These are phyloP conservation scores for Shinisaurus crocodilurus DNA, from an alignment of 2,113 vertebrate genomes.

Conservation along the genomic window DNA sequence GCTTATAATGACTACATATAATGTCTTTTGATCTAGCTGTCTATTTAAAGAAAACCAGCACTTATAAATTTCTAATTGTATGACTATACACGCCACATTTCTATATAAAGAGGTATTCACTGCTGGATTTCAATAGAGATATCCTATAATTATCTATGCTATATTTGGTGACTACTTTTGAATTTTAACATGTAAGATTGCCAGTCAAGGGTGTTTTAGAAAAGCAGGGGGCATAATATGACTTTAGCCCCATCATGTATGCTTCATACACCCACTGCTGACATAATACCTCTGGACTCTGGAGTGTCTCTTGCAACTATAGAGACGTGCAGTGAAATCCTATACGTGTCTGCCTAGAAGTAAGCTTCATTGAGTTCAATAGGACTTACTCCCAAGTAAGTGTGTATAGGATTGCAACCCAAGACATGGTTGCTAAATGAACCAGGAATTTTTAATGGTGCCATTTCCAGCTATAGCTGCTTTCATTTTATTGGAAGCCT, in stretches of 20 bases:
- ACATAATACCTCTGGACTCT: neutral
- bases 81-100: slow-evolving; percentile 51
- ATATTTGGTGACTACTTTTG: slow-evolving; percentile 35
- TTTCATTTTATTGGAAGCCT: neutral
- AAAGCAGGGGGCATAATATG: neutral
- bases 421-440: neutral
- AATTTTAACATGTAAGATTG: slow-evolving; percentile 26
- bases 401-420: neutral
- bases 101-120: slow-evolving; percentile 41
- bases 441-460: neutral
- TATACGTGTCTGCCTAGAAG: neutral
- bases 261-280: neutral
- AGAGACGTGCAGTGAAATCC: neutral
- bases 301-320: neutral
- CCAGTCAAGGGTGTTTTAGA: slow-evolving; percentile 5
- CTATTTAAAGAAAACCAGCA: slow-evolving; percentile 41
- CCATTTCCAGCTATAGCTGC: neutral
- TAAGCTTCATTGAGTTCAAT: neutral
- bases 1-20: slow-evolving; percentile 28
- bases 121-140: slow-evolving; percentile 31
- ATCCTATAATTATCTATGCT: slow-evolving; percentile 54
- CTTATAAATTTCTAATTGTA: slow-evolving; percentile 31
- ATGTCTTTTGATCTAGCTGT: slow-evolving; percentile 5
- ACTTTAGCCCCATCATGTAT: neutral
- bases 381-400: neutral